Evolutionary conservation across 1,140 invertebrate species (phyloP), one percentile per base, ranked within the genome.

Genomic region (Lepidurus couesii): DNA sequence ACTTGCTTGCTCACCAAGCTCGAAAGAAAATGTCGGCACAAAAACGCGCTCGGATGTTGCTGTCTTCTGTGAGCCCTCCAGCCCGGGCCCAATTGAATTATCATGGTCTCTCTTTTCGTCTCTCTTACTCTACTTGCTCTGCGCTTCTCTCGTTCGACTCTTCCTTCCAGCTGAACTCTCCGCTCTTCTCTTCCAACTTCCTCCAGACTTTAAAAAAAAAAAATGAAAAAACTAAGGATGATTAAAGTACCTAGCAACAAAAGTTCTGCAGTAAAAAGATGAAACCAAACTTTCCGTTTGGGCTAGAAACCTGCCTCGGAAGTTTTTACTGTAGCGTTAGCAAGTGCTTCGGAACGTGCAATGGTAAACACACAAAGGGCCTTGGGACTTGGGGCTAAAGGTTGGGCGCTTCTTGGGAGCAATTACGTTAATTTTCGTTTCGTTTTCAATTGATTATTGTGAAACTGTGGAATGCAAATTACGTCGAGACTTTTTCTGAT

Each of bases 51-150:
- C 53, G 53, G 53, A 65, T 65, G 53, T 21, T 65, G 53, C 53
- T 65, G 53, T 65, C 53, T 65, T 65, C 53, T 65, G 53, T 21
- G 53, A 65, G 53, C 53, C 53, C 53, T 65, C 53, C 53, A 21
- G 53, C 13, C n/a, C 16, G 53, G 21, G 13, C 53, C 21, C 16
- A 65, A 65, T 65, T 65, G 53, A 65, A 65, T 65, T 65, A 65
- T 65, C 53, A 65, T 65, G 13, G 53, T 16, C 53, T 65, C 53
- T 47, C 45, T 21, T 21, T 65, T 21, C 21, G n/a, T 65, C 21
- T 21, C 53, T 65, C 53, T 65, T 65, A 7, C 6, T 65, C n/a
- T 16, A n/a, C 9, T 34, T 65, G 21, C 53, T 65, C 21, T 65
- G 13, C 8, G 16, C 53, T 65, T 65, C 53, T 65, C 53, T 65